Base-by-base conservation (phyloP, 2,797 vertebrate genomes). In the Microctenopoma stevenorrisi region DNA sequence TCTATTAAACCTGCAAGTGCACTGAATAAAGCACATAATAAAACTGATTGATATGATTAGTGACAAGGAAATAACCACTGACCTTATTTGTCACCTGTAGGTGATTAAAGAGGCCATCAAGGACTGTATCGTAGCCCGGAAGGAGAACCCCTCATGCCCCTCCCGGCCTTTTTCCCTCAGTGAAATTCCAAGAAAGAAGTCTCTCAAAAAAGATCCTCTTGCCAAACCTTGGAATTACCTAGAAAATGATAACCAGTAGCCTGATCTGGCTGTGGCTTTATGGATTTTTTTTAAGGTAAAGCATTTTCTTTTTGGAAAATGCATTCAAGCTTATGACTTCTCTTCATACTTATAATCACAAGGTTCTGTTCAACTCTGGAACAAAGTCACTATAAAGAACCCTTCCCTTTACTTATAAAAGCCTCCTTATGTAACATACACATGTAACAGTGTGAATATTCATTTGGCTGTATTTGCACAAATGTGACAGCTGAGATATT, bases 81-180 rank as follows among this genome's bases (percentile, higher is more conserved):
- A 42, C 14, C 2, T 4, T 63, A 4, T 33, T 68, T 77, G 2
- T 55, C 22, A 43, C 38, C 62, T 87, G 3, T 74, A 99, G 98
- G 93, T 96, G 78, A 98, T 99, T 65, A 97, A 96, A 87, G 92
- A 97, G 11, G 96, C 96, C 25, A 95, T 99, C 62, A 84, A 94
- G 59, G 97, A 98, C 2, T 95, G 96, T 89, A 96, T 99, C 7
- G 86, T 95, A 48, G 93, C 95, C 69, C 89, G 94, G 78, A 96
- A 94, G 76, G 94, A 97, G 83, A 95, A 94, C 35, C 96, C 96
- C 0, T 94, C 95, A 0, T 89, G 94, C 66, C 93, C 86, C 73
- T 93, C 94, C 0, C 88, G 91, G 54, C 94, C 95, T 0, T 96
- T 99, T 72, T 95, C 96, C 7, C 96, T 99, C 47, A 96, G 92